Evolutionary conservation across 1,140 invertebrate species (phyloP), one percentile per base, ranked within the genome.

Genomic region (Maniola jurtina): DNA sequence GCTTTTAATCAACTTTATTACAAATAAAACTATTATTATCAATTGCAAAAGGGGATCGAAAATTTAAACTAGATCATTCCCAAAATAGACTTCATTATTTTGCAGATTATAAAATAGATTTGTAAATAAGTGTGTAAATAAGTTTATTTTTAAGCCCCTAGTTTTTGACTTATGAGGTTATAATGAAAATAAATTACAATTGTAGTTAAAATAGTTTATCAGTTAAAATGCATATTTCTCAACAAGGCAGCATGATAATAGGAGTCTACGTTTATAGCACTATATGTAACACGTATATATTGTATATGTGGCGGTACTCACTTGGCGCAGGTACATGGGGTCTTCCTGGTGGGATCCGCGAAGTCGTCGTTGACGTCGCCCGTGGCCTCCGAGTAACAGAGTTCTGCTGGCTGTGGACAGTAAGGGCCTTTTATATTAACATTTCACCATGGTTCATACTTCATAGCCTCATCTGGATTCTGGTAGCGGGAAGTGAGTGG

Each of bases 311-410:
- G 33, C 9, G 25, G 56, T 56, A 93, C 93, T 93, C 88, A 94
- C 93, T 94, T 94, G 84, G 95, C 94, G 92, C 96, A 97, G 80
- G 93, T 93, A 89, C 96, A 98, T 73, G 92, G 93, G 75, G 94
- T 93, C 90, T 96, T 96, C 80, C 95, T 93, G 63, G 95, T 95
- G 70, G 96, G 94, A 91, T 99, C 97, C 54, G 94, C 92, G 89
- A 98, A 98, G 80, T 97, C 96, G 95, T 94, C 94, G 65, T 64
- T 69, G 55, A 80, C 80, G 38, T 88, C 86, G 52, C 68, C 75
- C 54, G 71, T 47, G 6, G 72, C 13, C 15, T 86, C 84, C 52
- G 75, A 71, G 73, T 83, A 83, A 71, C 73, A 90, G 52, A 74
- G 79, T 76, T 84, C 93, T 73, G 83, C 89, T 85, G 77, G 94